Evolutionary conservation across 1,140 invertebrate genomes (phyloP).

Genomic region (Drosophila baimaii): DNA sequence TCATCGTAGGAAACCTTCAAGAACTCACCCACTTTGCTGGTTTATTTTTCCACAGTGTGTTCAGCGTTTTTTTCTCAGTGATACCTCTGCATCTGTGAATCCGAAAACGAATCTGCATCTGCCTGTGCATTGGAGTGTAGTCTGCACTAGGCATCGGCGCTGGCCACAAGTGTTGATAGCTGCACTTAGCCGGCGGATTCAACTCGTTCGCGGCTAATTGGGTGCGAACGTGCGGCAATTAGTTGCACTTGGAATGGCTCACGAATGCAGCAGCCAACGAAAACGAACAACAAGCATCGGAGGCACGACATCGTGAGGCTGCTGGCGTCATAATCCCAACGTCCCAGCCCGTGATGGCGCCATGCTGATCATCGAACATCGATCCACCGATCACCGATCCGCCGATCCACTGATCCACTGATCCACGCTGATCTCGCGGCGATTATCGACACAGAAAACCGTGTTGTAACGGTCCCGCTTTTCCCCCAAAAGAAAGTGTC

Average conservation of each 20-base stretch:
- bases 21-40: not conserved
- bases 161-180: slow-evolving; percentile 69
- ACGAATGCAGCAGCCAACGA: slow-evolving; percentile 52
- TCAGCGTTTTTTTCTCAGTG: not conserved
- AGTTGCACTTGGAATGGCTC: slow-evolving; percentile 73
- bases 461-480: slow-evolving; percentile 66
- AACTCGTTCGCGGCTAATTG: slow-evolving; percentile 78
- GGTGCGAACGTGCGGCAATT: slow-evolving; percentile 81
- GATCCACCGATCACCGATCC: slow-evolving; percentile 33
- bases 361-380: slow-evolving; percentile 68
- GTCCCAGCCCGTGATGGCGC: slow-evolving; percentile 47
- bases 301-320: slow-evolving; percentile 59
- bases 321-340: slow-evolving; percentile 63
- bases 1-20: no score
- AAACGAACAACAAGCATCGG: not conserved
- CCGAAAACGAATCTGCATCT: slow-evolving; percentile 5
- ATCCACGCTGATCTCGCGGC: slow-evolving; percentile 39
- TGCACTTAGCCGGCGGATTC: slow-evolving; percentile 68
- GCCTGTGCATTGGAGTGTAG: slow-evolving; percentile 41
- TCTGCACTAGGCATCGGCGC: slow-evolving; percentile 35
- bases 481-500: slow-evolving; percentile 67
- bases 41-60: not conserved
- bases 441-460: slow-evolving; percentile 53
- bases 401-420: slow-evolving; percentile 32
- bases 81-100: not conserved